These are phyloP conservation scores for Hycleus cichorii DNA, from an alignment of 1,140 invertebrate genomes.

Conservation along the genomic window DNA sequence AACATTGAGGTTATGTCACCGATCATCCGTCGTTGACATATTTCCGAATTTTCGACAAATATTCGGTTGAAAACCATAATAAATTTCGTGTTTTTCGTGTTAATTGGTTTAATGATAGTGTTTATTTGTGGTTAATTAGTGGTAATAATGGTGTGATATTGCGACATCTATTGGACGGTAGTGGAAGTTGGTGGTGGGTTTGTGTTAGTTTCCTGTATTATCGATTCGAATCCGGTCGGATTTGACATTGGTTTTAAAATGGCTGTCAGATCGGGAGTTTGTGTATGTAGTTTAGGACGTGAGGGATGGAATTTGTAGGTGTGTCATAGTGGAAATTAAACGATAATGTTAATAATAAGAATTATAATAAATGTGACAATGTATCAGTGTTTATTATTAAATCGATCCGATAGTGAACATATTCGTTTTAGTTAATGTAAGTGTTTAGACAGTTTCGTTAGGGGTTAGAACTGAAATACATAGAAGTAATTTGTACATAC, in stretches of 20 bases:
- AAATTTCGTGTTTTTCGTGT: too few relatives aligned
- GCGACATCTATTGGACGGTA: too few relatives aligned
- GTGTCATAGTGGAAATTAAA: slow-evolving; percentile 52
- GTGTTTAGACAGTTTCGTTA: slow-evolving; percentile 17
- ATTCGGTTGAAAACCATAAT: too few relatives aligned
- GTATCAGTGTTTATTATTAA: slow-evolving; percentile 28
- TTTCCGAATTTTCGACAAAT: too few relatives aligned
- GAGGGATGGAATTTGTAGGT: slow-evolving; percentile 56
- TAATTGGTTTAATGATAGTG: too few relatives aligned
- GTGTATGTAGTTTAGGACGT: slow-evolving; percentile 45
- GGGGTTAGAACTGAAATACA: slow-evolving; percentile 24
- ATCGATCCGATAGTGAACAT: slow-evolving; percentile 20
- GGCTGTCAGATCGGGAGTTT: slow-evolving; percentile 52
- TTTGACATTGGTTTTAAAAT: slow-evolving; percentile 56
- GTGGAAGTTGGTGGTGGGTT: not conserved
- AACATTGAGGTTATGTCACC: too few relatives aligned
- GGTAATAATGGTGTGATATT: not conserved
- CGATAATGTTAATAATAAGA: slow-evolving; percentile 51
- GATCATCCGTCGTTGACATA: too few relatives aligned
- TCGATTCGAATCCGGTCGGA: slow-evolving; percentile 18
- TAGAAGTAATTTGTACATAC: not conserved
- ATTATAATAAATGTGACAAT: slow-evolving; percentile 29
- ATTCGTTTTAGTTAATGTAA: slow-evolving; percentile 31
- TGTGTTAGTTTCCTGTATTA: slow-evolving; percentile 6
- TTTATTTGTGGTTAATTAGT: not conserved